phyloP scores from a whole-genome alignment of 2,797 vertebrate genomes.

The Tokudaia tokunoshimensis region DNA sequence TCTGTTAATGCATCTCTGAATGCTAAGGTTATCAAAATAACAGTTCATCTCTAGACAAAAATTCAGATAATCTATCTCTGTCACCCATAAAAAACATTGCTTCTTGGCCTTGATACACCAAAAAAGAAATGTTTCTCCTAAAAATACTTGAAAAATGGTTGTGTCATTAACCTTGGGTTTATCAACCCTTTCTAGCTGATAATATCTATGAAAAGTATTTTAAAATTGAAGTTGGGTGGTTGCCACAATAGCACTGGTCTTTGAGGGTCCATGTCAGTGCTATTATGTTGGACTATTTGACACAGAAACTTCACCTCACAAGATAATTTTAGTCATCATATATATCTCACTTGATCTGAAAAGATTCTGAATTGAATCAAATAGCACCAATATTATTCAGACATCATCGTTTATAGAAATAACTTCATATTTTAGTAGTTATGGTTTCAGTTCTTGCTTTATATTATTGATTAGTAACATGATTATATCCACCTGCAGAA shows the following conservation, averaged over 20 bases:
- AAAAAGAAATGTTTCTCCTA: neutral
- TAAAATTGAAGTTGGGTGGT: neutral
- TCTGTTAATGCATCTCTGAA: neutral
- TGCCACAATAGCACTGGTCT: neutral
- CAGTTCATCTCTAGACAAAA: neutral
- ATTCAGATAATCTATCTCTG: neutral
- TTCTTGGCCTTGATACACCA: too few relatives aligned
- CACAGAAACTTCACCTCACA: accelerated
- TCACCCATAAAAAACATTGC: too few relatives aligned
- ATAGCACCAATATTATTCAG: neutral
- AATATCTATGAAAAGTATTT: neutral
- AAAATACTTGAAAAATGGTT: neutral
- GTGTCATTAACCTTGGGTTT: neutral
- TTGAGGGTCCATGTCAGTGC: neutral
- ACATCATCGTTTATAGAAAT: neutral
- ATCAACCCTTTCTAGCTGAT: neutral
- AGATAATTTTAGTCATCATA: neutral
- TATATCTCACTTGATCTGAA: neutral
- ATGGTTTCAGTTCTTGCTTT: neutral
- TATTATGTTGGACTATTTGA: neutral
- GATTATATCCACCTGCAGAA: neutral
- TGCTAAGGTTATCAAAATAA: neutral
- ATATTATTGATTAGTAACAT: neutral
- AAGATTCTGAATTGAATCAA: neutral
- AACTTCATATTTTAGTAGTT: neutral